Evolutionary conservation across 2,888 invertebrate genomes (phyloP).

Genomic region (Megamerina dolium): DNA sequence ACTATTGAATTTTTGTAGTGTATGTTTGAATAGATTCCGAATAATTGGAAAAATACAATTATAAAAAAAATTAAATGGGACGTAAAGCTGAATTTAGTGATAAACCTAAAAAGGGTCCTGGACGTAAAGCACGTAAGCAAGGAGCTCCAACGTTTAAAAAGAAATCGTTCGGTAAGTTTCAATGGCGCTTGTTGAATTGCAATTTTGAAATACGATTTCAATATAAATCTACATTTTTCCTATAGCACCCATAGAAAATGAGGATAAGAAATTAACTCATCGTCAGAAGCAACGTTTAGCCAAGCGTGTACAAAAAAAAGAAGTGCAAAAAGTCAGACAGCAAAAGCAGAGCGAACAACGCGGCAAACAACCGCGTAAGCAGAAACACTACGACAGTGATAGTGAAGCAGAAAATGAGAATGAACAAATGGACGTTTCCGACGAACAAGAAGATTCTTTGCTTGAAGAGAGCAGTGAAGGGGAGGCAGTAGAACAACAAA

Average conservation of each 20-base stretch:
- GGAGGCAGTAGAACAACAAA: slow-evolving; percentile 17
- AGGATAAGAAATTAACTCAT: slow-evolving; percentile 60
- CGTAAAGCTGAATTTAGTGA: slow-evolving; percentile 77
- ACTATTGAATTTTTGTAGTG: too few species aligned
- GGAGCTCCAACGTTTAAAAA: slow-evolving; percentile 60
- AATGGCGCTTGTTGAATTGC: not conserved
- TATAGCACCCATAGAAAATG: slow-evolving; percentile 48
- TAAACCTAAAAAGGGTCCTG: slow-evolving; percentile 74
- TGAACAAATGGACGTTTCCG: too few species aligned
- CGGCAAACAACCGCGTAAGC: slow-evolving; percentile 16
- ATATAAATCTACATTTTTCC: too few species aligned
- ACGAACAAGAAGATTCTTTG: slow-evolving; percentile 27
- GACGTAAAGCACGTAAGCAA: slow-evolving; percentile 82
- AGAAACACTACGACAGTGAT: slow-evolving; percentile 35
- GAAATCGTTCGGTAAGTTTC: slow-evolving; percentile 38
- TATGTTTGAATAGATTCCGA: too few species aligned
- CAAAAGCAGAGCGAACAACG: slow-evolving; percentile 23
- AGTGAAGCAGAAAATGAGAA: slow-evolving; percentile 32
- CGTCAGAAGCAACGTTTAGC: slow-evolving; percentile 64
- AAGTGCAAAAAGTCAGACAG: slow-evolving; percentile 36
- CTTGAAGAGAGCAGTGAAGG: slow-evolving; percentile 15
- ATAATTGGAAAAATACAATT: too few species aligned
- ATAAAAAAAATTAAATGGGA: slow-evolving; percentile 61
- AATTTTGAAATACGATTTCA: slow-evolving; percentile 1
- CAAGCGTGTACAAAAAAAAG: slow-evolving; percentile 56